phyloP scores from a whole-genome alignment of 1,140 invertebrate genomes.

The Aricia agestis region DNA sequence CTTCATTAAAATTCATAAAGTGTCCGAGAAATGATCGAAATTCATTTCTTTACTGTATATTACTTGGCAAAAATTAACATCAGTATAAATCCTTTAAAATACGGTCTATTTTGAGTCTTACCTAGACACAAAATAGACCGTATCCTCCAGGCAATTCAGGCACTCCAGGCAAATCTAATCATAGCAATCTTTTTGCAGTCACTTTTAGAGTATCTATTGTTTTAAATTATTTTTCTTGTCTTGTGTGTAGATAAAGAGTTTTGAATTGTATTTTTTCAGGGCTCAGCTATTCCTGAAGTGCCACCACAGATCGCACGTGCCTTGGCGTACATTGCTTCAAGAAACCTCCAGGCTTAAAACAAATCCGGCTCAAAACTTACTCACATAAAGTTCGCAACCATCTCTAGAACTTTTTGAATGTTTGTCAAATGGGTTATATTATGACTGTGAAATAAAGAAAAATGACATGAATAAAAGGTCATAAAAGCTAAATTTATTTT shows the following conservation, averaged over 20 bases:
- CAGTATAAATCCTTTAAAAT: no score
- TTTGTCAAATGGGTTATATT: neutral
- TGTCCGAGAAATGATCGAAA: neutral
- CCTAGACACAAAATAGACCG: no score
- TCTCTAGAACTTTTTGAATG: neutral
- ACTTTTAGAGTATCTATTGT: no score
- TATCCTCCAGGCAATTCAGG: no score
- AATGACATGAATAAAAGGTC: neutral
- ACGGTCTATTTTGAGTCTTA: no score
- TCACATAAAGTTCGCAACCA: neutral
- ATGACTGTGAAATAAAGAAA: neutral
- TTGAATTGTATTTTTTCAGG: constrained; percentile 40
- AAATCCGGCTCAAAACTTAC: neutral
- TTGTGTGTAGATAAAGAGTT: no score
- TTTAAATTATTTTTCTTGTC: no score
- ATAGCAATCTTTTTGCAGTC: no score
- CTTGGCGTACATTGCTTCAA: constrained; percentile 57
- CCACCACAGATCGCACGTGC: constrained; percentile 68
- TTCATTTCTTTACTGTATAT: no score
- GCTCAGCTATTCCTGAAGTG: constrained; percentile 66
- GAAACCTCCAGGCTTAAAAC: constrained; percentile 20
- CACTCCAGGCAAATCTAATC: no score
- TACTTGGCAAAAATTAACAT: no score
- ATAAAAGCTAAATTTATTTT: neutral
- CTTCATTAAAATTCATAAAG: neutral